Base-by-base conservation (phyloP, 1,140 invertebrate species). In the Brachionus angularis region DNA sequence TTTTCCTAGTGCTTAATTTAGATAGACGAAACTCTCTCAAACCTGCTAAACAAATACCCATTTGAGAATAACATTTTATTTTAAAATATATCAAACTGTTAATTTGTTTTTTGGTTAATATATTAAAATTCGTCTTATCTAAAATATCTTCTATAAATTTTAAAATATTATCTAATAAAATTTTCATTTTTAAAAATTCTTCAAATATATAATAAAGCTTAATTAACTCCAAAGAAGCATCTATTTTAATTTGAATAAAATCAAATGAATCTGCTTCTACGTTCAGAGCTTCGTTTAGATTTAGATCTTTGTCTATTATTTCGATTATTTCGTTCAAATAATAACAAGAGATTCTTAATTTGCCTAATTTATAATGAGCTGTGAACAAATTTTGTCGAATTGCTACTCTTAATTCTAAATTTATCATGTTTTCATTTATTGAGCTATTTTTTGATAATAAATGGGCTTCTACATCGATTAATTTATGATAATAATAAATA, bases 191-290 rank as follows among this genome's bases (percentile, higher is more conserved):
- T 14, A 58, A 23, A 58, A 39, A 58, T 12, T 58, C 53, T 42
- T 12, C 53, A 21, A 58, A 58, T 34, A 58, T 58, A 18, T 58
- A 34, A 23, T 58, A 58, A 21, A 58, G 25, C n/a, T 58, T 58
- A 23, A 31, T 39, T 14, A 58, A 34, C 14, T 58, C 53, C 7
- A 58, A 39, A 23, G 53, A 58, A 8, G 53, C 53, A 42, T 58
- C 53, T 23, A 58, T 58, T 58, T 58, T 58, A n/a, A 58, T 58
- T 58, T 58, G 53, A 2, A 58, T 39, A 58, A 58, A 58, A 58
- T 58, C 53, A 25, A 58, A 58, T 25, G 33, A 8, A 58, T 39
- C 39, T 29, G 53, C 25, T 52, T 23, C 14, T 25, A 1, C 7
- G 27, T 50, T 50, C 1, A 23, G 2, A 21, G 27, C 29, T 33